phyloP scores from a whole-genome alignment of 2,113 vertebrate species.

The Nerophis ophidion region DNA sequence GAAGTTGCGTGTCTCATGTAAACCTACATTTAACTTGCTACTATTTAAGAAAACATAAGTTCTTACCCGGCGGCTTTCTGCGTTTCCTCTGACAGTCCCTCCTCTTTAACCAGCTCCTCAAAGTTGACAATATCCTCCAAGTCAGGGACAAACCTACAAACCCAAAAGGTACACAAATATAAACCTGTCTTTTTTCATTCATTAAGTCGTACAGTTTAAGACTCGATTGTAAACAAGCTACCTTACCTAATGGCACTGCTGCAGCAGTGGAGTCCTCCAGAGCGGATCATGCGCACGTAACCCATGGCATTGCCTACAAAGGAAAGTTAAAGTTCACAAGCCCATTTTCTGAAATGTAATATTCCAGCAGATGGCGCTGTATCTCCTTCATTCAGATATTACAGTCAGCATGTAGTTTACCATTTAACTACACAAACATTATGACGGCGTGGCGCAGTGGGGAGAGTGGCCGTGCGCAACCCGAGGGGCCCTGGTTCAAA shows the following conservation, averaged over 20 bases:
- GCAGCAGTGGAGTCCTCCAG: slow-evolving; percentile 95
- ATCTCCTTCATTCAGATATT: neutral
- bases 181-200: neutral
- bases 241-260: slow-evolving; percentile 94
- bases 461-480: no score
- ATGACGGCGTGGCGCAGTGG: no score
- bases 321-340: slow-evolving; percentile 2
- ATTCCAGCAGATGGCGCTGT: neutral
- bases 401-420: no score
- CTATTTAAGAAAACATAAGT: no score
- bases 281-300: slow-evolving; percentile 97
- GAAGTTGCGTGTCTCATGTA: neutral
- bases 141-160: slow-evolving; percentile 91
- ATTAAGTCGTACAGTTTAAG: neutral
- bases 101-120: slow-evolving; percentile 97
- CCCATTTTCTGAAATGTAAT: no score
- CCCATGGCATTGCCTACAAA: slow-evolving; percentile 93
- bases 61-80: slow-evolving; percentile 71
- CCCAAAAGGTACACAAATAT: neutral
- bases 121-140: slow-evolving; percentile 98
- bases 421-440: no score
- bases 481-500: no score
- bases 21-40: no score
- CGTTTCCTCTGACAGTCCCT: slow-evolving; percentile 90
- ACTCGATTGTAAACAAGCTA: neutral